Evolutionary conservation across 1,140 invertebrate genomes (phyloP).

Genomic region (Thaumatotibia leucotreta): DNA sequence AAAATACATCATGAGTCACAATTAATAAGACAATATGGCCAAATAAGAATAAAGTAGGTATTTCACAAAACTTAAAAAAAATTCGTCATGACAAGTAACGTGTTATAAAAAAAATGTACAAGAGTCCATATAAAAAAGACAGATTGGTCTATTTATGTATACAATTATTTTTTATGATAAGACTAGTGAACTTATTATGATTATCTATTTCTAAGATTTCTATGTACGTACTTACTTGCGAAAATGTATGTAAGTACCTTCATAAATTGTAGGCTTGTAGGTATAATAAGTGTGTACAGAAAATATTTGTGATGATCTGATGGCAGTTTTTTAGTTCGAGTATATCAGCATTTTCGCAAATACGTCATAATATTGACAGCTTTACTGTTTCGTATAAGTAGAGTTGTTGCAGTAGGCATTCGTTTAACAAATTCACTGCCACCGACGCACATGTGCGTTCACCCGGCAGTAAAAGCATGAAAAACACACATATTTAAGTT

Average conservation of each 20-base stretch:
- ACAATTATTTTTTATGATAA: conserved; percentile 26
- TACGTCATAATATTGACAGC: too few species aligned
- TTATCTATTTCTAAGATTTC: not conserved
- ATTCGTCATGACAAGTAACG: too few species aligned
- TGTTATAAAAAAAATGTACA: not conserved
- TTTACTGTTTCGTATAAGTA: too few species aligned
- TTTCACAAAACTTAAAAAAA: conserved; percentile 2
- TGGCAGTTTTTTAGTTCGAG: conserved; percentile 8
- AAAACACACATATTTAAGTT: too few species aligned
- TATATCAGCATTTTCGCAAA: not conserved
- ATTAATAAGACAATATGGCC: conserved; percentile 12
- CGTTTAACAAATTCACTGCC: too few species aligned
- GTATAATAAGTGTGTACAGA: not conserved
- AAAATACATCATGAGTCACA: not conserved
- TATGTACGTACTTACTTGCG: not conserved
- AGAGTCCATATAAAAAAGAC: not conserved
- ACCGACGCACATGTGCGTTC: too few species aligned
- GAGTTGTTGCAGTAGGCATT: too few species aligned
- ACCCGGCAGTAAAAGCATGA: too few species aligned
- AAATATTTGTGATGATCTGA: not conserved
- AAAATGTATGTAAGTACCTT: not conserved
- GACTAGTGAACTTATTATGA: conserved; percentile 31
- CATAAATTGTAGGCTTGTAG: not conserved
- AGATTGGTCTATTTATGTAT: conserved; percentile 2
- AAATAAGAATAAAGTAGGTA: conserved; percentile 22